A percentile compares a stretch with the other conserved stretches of the same genome.
These are phyloP conservation scores for Gastracanthus pulcherrimus DNA, from an alignment of 2,888 invertebrate genomes.

Conservation along the genomic window DNA sequence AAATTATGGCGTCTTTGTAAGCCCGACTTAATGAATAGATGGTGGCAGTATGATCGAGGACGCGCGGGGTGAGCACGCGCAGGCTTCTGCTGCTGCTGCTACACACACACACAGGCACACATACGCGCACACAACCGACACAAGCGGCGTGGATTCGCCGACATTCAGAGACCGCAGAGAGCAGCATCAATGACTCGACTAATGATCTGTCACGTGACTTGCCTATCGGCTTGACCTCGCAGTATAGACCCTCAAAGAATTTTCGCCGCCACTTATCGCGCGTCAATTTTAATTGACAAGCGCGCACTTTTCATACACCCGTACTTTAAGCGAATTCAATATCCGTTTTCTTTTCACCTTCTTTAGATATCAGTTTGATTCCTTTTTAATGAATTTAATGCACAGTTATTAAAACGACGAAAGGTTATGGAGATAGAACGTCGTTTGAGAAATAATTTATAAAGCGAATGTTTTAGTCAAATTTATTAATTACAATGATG, in stretches of 20 bases:
- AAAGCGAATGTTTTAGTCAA: background rate
- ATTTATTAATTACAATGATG: conserved; percentile 19
- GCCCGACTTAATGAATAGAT: conserved; percentile 16
- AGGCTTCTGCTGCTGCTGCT: background rate
- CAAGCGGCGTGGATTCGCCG: too few relatives aligned
- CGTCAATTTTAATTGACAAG: background rate
- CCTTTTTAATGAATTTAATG: too few relatives aligned
- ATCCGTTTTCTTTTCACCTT: background rate
- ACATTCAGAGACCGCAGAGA: too few relatives aligned
- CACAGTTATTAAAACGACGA: too few relatives aligned
- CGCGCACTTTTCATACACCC: background rate
- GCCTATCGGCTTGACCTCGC: background rate
- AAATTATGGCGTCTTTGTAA: conserved; percentile 17
- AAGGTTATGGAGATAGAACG: too few relatives aligned
- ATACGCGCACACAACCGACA: too few relatives aligned
- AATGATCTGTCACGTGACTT: conserved; percentile 13
- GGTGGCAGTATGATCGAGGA: background rate
- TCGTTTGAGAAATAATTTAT: too few relatives aligned
- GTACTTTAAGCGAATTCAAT: background rate
- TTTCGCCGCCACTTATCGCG: background rate
- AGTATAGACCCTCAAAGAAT: background rate
- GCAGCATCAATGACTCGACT: conserved; percentile 9
- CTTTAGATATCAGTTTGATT: background rate
- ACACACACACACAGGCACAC: background rate
- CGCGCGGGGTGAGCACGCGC: background rate